Percentiles rank a stretch among this genome's conserved stretches.
These are phyloP conservation scores for Melanaphis sacchari DNA, from an alignment of 1,140 invertebrate species.

Conservation along the genomic window DNA sequence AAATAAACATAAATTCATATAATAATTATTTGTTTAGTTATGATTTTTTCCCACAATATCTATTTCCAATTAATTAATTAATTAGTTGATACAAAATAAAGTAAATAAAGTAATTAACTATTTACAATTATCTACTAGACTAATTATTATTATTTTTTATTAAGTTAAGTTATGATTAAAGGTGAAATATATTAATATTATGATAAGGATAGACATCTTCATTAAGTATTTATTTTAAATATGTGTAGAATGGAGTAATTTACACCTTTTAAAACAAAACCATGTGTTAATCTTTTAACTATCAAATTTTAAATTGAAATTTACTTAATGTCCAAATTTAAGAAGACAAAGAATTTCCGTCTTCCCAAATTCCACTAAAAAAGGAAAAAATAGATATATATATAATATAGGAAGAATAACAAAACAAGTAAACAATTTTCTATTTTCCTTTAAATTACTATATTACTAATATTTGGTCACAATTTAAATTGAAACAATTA, in stretches of 20 bases:
- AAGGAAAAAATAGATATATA: neutral
- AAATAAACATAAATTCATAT: neutral
- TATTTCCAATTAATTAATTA: neutral
- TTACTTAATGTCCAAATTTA: neutral
- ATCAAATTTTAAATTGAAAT: neutral
- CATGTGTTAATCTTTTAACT: neutral
- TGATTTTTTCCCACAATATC: neutral
- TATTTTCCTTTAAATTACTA: constrained; percentile 26
- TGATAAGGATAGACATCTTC: neutral
- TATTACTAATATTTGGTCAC: constrained; percentile 39
- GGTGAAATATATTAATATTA: neutral
- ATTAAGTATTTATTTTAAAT: neutral
- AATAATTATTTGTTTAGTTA: neutral
- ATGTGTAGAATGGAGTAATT: neutral
- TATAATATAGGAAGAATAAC: constrained; percentile 22
- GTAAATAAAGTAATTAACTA: neutral
- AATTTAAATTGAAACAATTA: constrained; percentile 32
- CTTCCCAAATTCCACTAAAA: neutral
- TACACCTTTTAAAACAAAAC: neutral
- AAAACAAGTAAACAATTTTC: constrained; percentile 11
- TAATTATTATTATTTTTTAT: neutral
- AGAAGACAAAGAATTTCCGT: neutral
- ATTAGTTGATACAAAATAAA: neutral
- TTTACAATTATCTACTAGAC: neutral
- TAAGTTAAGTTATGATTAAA: neutral